Evolutionary conservation across 2,797 vertebrate genomes (phyloP), one percentile per base, ranked within the genome.

Genomic region (Arnoldichthys spilopterus): DNA sequence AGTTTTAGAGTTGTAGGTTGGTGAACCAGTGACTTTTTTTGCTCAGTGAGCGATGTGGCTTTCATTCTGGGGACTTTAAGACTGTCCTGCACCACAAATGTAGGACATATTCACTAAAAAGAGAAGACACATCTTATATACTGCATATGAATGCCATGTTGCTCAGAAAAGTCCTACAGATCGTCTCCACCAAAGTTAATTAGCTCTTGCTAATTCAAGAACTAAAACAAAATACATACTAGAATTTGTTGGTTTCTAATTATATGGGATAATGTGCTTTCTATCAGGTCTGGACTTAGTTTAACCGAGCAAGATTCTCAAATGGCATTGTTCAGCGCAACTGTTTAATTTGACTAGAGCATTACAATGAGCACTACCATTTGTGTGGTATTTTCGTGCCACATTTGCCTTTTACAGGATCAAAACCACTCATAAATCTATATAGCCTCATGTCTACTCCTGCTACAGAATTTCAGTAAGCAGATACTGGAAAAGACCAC

Each of bases 361-460:
- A 16, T 54, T 34, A 32, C 30, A 22, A 37, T 51, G 37, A 37
- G 9, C 51, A 22, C 9, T n/a, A 37, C 26, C 45, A 22, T 20
- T 70, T 51, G 47, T 69, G 43, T 18, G 24, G 45, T 20, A 20
- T 30, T 28, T 51, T 70, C 18, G 15, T 51, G 28, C 45, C 67
- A 70, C 45, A 13, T 0, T 68, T 47, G 43, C 24, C 18, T 53
- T 24, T 70, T 30, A 51, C 43, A 70, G 67, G 18, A 5, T 70
- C 16, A 51, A 30, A 70, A 30, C 45, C 47, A 11, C 47, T 51
- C 67, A 51, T 69, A 49, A 51, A 70, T 70, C 47, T 18, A 30
- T 32, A 8, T 9, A 20, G 4, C 30, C 20, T 53, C 16, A 51
- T 49, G 45, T 40, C 47, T 20, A 15, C 26, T 6, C 1, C 22